Percentiles rank a stretch among this genome's conserved stretches.
Evolutionary conservation across 2,888 invertebrate genomes (phyloP).

Genomic region (Andrena fulva): DNA sequence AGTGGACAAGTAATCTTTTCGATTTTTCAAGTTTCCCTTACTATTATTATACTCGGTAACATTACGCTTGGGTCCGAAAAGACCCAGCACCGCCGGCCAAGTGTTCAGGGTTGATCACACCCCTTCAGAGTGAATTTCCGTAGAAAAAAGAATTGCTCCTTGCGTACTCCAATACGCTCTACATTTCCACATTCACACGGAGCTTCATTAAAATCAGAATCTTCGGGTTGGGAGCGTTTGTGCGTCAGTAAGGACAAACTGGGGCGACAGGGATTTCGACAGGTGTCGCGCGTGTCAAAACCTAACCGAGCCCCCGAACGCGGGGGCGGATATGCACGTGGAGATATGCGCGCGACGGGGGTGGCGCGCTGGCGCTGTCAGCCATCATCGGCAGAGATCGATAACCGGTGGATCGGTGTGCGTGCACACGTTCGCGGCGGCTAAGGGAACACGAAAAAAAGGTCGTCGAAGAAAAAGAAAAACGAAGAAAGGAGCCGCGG

Average conservation of each 20-base stretch:
- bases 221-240: too few relatives aligned
- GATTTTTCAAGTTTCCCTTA: too few relatives aligned
- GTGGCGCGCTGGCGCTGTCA: constrained; percentile 67
- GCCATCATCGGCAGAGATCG: constrained; percentile 70
- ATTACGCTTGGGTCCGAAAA: too few relatives aligned
- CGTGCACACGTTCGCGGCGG: constrained; percentile 49
- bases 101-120: too few relatives aligned
- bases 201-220: too few relatives aligned
- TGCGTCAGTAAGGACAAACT: not conserved
- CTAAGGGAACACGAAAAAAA: constrained; percentile 38
- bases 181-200: too few relatives aligned
- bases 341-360: constrained; percentile 55
- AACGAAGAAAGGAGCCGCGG: constrained; percentile 41
- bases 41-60: too few relatives aligned
- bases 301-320: not conserved
- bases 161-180: too few relatives aligned
- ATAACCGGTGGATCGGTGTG: constrained; percentile 62
- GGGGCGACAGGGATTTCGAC: not conserved
- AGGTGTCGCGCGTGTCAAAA: not conserved
- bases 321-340: constrained; percentile 43
- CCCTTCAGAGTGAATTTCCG: too few relatives aligned
- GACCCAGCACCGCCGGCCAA: too few relatives aligned
- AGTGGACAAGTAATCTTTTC: too few relatives aligned
- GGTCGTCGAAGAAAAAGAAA: constrained; percentile 42
- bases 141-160: too few relatives aligned